Evolutionary conservation across 2,113 vertebrate species (phyloP), one percentile per base, ranked within the genome.

Genomic region (Erythrocercus mccallii): DNA sequence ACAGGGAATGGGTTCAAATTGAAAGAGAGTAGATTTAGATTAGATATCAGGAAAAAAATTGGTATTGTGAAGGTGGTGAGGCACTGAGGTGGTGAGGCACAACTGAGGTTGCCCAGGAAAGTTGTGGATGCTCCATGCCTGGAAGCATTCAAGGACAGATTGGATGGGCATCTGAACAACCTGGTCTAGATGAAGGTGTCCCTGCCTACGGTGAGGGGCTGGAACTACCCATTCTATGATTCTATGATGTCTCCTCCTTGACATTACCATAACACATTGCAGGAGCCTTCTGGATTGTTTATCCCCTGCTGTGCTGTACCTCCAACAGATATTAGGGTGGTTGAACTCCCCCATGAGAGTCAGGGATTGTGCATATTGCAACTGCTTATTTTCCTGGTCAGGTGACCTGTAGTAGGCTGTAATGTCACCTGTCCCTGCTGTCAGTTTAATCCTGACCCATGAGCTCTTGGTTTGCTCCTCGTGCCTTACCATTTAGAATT

Each of bases 141-240:
- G 18, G 18, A 51, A 37, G 10, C 2, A 0, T 33, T 53, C 22
- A 45, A 33, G 33, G 27, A 25, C 33, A 38, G 11, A 23, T 5
- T 45, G 62, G 45, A 33, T 68, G 45, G 45, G 33, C 22, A 7
- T 60, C 33, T 77, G 45, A 69, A 45, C 45, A 68, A 3, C 18
- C 27, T 60, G 45, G 27, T 60, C 6, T 37, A 27, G 37, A 9
- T 69, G 62, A 86, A 86, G 37, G 10, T 77, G 62, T 38, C 27
- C 53, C 22, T 69, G 33, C 54, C 18, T 31, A 5, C 0, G 0
- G 18, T 2, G 1, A 6, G 11, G 6, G 4, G 5, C 16, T 68
- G 22, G 45, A 77, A 27, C 15, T 12, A 19, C 8, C 45, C 10
- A 12, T 44, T 60, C 45, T 15, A 8, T 37, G 51, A 33, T 50